phyloP scores from a whole-genome alignment of 1,140 invertebrate species.

The Zaprionus ghesquierei region DNA sequence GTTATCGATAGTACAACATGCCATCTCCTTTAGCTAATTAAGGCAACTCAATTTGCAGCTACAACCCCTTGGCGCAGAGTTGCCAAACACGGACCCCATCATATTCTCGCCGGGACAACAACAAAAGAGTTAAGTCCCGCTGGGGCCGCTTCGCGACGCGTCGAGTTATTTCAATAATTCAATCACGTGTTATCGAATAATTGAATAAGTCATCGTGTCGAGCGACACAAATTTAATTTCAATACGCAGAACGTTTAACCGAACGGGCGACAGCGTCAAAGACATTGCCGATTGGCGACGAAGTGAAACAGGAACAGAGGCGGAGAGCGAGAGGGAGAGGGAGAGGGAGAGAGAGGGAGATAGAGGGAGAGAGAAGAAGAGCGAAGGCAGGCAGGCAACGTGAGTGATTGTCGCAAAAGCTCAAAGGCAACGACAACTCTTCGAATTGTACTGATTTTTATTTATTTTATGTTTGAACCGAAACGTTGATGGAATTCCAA shows the following conservation, averaged over 20 bases:
- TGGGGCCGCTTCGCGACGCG: not conserved
- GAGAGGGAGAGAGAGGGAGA: not conserved
- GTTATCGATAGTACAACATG: not conserved
- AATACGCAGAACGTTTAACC: slow-evolving; percentile 77
- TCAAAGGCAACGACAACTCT: slow-evolving; percentile 77
- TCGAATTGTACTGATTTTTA: slow-evolving; percentile 81
- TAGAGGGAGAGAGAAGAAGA: slow-evolving; percentile 49
- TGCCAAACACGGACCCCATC: not conserved
- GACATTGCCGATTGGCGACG: slow-evolving; percentile 57
- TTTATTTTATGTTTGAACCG: slow-evolving; percentile 80
- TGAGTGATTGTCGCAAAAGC: slow-evolving; percentile 80
- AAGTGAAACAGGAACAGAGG: not conserved
- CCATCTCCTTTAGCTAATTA: not conserved
- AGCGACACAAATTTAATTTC: slow-evolving; percentile 80
- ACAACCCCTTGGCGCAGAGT: not conserved
- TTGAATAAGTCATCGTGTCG: slow-evolving; percentile 80
- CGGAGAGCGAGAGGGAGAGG: not conserved
- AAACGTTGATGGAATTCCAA: slow-evolving; percentile 72
- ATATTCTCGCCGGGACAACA: not conserved
- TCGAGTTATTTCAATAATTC: slow-evolving; percentile 71
- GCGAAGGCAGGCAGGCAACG: slow-evolving; percentile 41
- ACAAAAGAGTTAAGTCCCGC: slow-evolving; percentile 1
- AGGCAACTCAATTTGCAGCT: not conserved
- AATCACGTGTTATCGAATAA: slow-evolving; percentile 80
- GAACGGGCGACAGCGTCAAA: slow-evolving; percentile 52